Conservation (phyloP, 2,797 vertebrate species). For the Avahi laniger region DNA sequence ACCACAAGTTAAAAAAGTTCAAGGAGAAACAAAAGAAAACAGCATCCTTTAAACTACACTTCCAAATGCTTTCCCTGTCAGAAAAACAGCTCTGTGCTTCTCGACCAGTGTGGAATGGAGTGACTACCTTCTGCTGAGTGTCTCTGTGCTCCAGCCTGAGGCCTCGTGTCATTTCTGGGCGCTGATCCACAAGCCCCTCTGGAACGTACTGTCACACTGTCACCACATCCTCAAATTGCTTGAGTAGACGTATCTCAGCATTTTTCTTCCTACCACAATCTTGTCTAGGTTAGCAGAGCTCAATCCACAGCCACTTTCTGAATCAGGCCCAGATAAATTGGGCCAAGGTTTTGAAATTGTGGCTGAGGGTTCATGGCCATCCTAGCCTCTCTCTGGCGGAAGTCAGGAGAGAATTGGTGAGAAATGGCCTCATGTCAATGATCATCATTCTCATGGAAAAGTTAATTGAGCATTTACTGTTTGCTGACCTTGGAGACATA, state of each 20-base stretch:
- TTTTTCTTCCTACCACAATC: neutral
- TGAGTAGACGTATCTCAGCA: neutral
- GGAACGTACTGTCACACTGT: neutral
- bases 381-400: neutral
- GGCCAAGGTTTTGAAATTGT: neutral
- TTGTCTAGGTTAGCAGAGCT: neutral
- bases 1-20: slow-evolving; percentile 26
- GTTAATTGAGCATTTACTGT: neutral
- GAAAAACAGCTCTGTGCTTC: neutral
- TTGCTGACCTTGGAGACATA: neutral
- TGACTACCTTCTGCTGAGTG: neutral
- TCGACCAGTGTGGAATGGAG: rapidly evolving
- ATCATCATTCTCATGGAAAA: neutral
- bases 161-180: neutral
- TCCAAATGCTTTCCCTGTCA: neutral
- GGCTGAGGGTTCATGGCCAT: neutral
- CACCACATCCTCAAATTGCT: neutral
- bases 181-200: neutral
- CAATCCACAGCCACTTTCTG: neutral
- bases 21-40: slow-evolving; percentile 26
- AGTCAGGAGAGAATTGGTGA: neutral
- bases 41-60: neutral
- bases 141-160: neutral
- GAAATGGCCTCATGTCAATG: neutral
- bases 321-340: neutral